phyloP scores from a whole-genome alignment of 2,113 vertebrate species.

The Nematolebias whitei region DNA sequence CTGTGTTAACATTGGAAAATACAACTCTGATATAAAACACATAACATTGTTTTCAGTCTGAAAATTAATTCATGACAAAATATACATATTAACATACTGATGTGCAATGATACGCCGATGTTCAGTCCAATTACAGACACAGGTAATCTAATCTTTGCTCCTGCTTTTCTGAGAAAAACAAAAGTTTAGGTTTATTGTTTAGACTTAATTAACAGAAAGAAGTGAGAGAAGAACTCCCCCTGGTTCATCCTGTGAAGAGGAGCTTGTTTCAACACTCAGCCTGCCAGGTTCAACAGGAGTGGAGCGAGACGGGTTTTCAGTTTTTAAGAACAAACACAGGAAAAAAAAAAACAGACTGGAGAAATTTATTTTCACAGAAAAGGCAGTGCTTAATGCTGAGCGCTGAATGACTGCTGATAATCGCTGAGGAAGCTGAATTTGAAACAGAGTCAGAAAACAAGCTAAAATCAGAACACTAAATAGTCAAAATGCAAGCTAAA shows the following conservation, averaged over 20 bases:
- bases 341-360: no score
- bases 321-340: neutral
- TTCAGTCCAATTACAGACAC: constrained; percentile 4
- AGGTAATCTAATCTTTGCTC: constrained; percentile 44
- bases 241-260: constrained; percentile 28
- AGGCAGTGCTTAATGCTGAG: no score
- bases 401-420: no score
- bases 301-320: neutral
- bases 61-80: constrained; percentile 65
- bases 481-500: no score
- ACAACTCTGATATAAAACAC: constrained; percentile 48
- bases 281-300: constrained; percentile 26
- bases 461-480: no score
- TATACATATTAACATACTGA: neutral
- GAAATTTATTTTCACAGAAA: no score
- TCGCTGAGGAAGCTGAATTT: no score
- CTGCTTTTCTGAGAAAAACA: constrained; percentile 38
- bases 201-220: constrained; percentile 45
- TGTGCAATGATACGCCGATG: neutral
- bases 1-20: constrained; percentile 45
- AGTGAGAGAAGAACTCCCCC: constrained; percentile 22
- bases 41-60: constrained; percentile 61
- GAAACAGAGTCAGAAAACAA: no score
- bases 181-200: constrained; percentile 14
- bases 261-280: constrained; percentile 22